Evolutionary conservation across 2,888 invertebrate species (phyloP).

Genomic region (Listrodromus nycthemerus): DNA sequence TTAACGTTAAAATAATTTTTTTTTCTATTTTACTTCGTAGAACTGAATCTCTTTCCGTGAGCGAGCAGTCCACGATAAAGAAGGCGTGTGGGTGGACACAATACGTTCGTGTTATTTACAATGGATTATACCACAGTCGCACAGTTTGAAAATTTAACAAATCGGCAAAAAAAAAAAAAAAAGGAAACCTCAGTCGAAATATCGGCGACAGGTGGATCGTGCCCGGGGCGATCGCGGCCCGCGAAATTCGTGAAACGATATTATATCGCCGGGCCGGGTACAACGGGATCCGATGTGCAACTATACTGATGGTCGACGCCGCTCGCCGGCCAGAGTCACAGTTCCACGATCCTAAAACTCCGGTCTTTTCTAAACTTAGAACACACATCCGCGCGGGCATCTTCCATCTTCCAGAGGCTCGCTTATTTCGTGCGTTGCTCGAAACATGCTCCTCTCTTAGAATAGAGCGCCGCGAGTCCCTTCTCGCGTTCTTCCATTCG

Average conservation of each 20-base stretch:
- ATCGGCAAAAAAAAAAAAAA: conserved; percentile 17
- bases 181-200: background rate
- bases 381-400: conserved; percentile 67
- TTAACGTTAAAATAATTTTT: background rate
- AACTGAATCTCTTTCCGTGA: conserved; percentile 16
- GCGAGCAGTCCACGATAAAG: background rate
- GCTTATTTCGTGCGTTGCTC: conserved; percentile 79
- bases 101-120: conserved; percentile 12
- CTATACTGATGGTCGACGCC: conserved; percentile 76
- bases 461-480: conserved; percentile 58
- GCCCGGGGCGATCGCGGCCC: conserved; percentile 61
- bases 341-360: conserved; percentile 71
- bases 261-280: conserved; percentile 65
- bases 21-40: conserved; percentile 16
- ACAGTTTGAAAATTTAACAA: background rate
- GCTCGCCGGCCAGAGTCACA: conserved; percentile 68
- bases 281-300: conserved; percentile 73
- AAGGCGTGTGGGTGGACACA: conserved; percentile 28
- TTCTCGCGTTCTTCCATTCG: conserved; percentile 51
- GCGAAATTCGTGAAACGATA: conserved; percentile 53
- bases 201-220: conserved; percentile 61
- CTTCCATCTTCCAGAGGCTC: conserved; percentile 80
- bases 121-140: conserved; percentile 4
- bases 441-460: conserved; percentile 52
- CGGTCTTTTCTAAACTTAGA: conserved; percentile 80